These are phyloP conservation scores for Acrocephalus arundinaceus DNA, from an alignment of 2,113 vertebrate species.

Conservation along the genomic window DNA sequence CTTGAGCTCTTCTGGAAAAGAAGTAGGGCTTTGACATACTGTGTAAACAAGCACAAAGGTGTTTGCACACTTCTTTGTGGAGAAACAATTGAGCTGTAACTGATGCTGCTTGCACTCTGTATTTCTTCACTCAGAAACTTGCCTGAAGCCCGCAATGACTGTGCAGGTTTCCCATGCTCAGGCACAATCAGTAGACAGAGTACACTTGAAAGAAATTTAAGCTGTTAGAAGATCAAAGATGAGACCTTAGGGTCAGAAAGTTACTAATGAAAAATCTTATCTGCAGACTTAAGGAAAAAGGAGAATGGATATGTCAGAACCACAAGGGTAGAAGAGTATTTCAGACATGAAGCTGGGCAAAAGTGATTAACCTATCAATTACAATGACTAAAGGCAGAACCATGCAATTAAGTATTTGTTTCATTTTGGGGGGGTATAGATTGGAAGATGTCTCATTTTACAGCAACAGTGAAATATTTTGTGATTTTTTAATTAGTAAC, in stretches of 20 bases:
- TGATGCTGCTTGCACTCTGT: background rate
- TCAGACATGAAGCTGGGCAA: background rate
- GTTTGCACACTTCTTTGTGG: slow-evolving; percentile 31
- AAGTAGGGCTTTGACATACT: background rate
- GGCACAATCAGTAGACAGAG: background rate
- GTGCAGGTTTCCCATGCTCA: background rate
- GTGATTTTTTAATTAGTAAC: background rate
- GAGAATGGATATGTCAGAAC: background rate
- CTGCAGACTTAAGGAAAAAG: background rate
- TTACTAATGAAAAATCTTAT: background rate
- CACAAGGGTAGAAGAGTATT: background rate
- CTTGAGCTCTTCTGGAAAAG: background rate
- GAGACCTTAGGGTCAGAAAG: background rate
- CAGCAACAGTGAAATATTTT: background rate
- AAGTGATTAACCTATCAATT: background rate
- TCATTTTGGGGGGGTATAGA: background rate
- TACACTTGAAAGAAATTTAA: background rate
- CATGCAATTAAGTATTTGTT: background rate
- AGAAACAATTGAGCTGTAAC: slow-evolving; percentile 51
- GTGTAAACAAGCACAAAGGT: slow-evolving; percentile 12
- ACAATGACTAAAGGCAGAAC: background rate
- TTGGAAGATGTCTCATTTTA: background rate
- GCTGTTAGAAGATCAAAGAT: background rate
- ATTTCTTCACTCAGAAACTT: slow-evolving; percentile 11
- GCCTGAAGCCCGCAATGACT: background rate